Conservation (phyloP, 1,140 invertebrate species). For the Cecropterus lyciades region DNA sequence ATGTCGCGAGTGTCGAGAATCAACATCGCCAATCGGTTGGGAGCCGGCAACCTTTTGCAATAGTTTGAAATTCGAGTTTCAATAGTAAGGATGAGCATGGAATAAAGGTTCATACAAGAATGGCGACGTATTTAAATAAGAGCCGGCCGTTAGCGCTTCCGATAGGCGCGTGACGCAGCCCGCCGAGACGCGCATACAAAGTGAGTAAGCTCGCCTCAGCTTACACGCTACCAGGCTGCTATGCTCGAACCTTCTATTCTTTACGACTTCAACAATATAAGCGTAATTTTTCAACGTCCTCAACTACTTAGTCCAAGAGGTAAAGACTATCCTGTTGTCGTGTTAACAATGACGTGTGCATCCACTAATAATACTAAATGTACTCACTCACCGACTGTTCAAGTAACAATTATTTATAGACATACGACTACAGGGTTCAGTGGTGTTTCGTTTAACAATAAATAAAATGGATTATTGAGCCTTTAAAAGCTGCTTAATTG, state of each 20-base stretch:
- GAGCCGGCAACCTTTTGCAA: conserved; percentile 19
- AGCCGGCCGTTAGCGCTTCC: conserved; percentile 75
- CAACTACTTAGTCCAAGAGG: background rate
- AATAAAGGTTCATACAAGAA: conserved; percentile 46
- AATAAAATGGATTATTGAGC: conserved; percentile 11
- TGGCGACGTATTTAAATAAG: conserved; percentile 70
- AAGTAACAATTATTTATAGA: background rate
- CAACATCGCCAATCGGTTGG: conserved; percentile 16
- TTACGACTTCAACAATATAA: conserved; percentile 7
- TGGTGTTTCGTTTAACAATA: conserved; percentile 16
- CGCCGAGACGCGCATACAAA: conserved; percentile 67
- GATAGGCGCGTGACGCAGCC: conserved; percentile 73
- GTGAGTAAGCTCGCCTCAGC: conserved; percentile 52
- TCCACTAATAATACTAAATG: background rate
- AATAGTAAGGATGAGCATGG: conserved; percentile 33
- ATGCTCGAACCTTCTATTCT: conserved; percentile 26
- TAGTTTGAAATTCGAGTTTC: conserved; percentile 22
- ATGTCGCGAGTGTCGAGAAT: conserved; percentile 21
- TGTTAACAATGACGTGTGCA: background rate
- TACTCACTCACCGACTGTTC: background rate
- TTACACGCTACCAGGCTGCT: conserved; percentile 11
- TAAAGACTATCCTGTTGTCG: background rate
- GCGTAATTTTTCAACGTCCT: conserved; percentile 9
- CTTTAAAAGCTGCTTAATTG: conserved; percentile 35
- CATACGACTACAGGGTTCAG: background rate